phyloP scores from a whole-genome alignment of 2,113 vertebrate species.

The Tragelaphus scriptus region DNA sequence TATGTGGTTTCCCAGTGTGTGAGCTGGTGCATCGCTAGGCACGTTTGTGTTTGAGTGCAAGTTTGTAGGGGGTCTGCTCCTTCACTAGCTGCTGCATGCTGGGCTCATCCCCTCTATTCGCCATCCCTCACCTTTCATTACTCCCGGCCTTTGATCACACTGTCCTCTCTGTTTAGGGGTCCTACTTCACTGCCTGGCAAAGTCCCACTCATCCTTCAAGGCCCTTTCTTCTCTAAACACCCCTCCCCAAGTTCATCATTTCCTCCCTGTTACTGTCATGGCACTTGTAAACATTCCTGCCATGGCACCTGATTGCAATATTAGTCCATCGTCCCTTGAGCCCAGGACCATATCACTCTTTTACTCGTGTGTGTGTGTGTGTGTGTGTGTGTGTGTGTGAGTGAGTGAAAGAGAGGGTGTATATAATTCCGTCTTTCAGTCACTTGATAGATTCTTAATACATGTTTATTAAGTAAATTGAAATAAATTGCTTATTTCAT shows the following conservation, averaged over 20 bases:
- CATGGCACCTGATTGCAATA: fast-evolving
- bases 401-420: not conserved
- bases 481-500: slow-evolving; percentile 35
- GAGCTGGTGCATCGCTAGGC: not conserved
- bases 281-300: not conserved
- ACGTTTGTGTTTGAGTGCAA: not conserved
- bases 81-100: fast-evolving
- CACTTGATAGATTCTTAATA: slow-evolving; percentile 2
- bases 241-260: not conserved
- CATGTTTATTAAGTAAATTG: slow-evolving; percentile 29
- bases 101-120: too few species aligned
- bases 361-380: not conserved
- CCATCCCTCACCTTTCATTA: not conserved
- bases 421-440: not conserved
- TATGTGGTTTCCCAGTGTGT: not conserved
- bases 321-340: not conserved
- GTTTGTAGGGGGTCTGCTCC: not conserved
- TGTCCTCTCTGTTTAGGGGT: not conserved
- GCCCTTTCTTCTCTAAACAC: not conserved
- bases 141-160: not conserved
- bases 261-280: not conserved
- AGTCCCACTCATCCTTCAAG: slow-evolving; percentile 20
- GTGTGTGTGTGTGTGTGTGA: not conserved
- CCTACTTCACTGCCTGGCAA: not conserved
- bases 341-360: not conserved